Base-by-base conservation (phyloP, 2,113 vertebrate species). In the Phycodurus eques region DNA sequence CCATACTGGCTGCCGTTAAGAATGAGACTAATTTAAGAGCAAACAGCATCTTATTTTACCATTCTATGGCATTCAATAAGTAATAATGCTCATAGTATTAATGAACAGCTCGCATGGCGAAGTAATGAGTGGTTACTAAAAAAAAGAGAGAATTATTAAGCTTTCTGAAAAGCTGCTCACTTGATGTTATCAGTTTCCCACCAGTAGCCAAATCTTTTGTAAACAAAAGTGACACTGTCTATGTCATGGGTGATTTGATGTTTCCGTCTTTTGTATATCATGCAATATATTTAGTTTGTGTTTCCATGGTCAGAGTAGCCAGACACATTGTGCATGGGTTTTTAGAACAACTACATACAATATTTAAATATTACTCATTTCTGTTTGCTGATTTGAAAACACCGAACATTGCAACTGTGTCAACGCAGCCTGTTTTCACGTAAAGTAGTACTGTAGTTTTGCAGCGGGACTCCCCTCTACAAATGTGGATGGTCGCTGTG, bases 221-320 rank as follows among this genome's bases (percentile, higher is more conserved):
- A 65, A 65, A 44, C 62, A 65, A 65, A 65, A 65, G 11, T 65
- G 62, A 65, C 62, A 64, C 19, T 43, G 39, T 42, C 39, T 10
- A 20, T 42, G 35, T 43, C 20, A 64, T 42, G 43, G 19, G 42
- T 65, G 39, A 65, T 44, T 65, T 42, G 62, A 64, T 64, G 62
- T 65, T 65, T 65, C 42, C 62, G 9, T 12, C 31, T 43, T 42
- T 39, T 62, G 60, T 20, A 39, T 43, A n/a, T 43, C 20, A 39
- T 39, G 35, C 35, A 39, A 39, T 2, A 42, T 43, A 44, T 64
- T 22, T 39, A 22, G 42, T 65, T n/a, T 44, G 62, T 65, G 61
- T 35, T 62, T 39, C 31, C 15, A 17, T 42, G 35, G 61, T 65
- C 62, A 65, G 62, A 19, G 19, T 46, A 44, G 39, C n/a, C 62